Base-by-base conservation (phyloP, 2,797 vertebrate genomes). In the Sparidentex hasta region DNA sequence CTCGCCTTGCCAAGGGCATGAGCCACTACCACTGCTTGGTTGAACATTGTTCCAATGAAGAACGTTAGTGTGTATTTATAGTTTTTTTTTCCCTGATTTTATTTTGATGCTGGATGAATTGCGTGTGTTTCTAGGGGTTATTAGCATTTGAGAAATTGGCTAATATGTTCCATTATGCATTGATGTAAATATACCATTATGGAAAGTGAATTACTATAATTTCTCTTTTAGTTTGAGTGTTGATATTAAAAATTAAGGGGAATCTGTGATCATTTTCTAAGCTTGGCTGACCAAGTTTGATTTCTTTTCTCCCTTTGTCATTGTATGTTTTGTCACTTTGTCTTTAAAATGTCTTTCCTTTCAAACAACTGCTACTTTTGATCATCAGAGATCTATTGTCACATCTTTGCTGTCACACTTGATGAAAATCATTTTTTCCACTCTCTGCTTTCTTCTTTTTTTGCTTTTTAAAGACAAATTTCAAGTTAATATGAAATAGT, bases 1-100 rank as follows among this genome's bases (percentile, higher is more conserved):
- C 95, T 95, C 41, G 85, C 91, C 90, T 93, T 87, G 94, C 94
- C 92, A 94, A 95, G 90, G 93, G 94, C 95, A 95, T 90, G 88
- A 94, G 89, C 87, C 88, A 89, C 93, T 85, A 87, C 91, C 81
- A 78, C 82, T 78, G 88, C 87, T 81, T 84, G 84, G 82, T 87
- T 92, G 83, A 94, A 92, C 91, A 92, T 93, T 92, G 90, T 93
- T 93, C 86, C 90, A 89, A 27, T 80, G 69, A 88, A 85, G 83
- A 87, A 82, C 54, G 41, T 51, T 56, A 70, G 59, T 74, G 66
- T 70, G 14, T 84, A 57, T 89, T 79, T 57, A 16, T 44, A n/a
- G 61, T 5, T 33, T 77, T 2, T 21, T 75, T 74, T 73, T 77
- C 70, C 48, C n/a, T 41, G 29, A 58, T 78, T 58, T 85, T 72